These are phyloP conservation scores for Acronicta psi DNA, from an alignment of 2,888 invertebrate species.

Conservation along the genomic window DNA sequence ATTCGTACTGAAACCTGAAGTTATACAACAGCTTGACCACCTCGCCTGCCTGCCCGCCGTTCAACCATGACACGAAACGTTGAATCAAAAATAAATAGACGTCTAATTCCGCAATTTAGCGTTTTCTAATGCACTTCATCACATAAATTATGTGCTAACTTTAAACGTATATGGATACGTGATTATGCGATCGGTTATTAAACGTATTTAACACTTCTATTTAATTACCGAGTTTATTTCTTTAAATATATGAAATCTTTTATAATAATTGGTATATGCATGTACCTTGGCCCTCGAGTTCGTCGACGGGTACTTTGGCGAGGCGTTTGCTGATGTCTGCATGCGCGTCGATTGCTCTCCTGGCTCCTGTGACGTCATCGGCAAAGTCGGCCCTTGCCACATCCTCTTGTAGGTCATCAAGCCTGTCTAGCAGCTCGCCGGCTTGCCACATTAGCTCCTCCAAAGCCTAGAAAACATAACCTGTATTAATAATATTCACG, in stretches of 20 bases:
- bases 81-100: conserved; percentile 59
- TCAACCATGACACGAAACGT: conserved; percentile 57
- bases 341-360: conserved; percentile 97
- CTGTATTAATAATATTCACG: not conserved
- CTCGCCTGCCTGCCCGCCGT: conserved; percentile 36
- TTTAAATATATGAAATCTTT: conserved; percentile 20
- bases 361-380: conserved; percentile 97
- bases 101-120: conserved; percentile 57
- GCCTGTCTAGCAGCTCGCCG: conserved; percentile 96
- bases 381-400: conserved; percentile 97
- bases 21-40: conserved; percentile 54
- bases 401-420: conserved; percentile 98
- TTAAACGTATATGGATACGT: conserved; percentile 29
- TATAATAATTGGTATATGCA: conserved; percentile 66
- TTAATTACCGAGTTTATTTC: conserved; percentile 27
- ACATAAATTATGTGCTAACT: conserved; percentile 46
- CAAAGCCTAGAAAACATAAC: conserved; percentile 89
- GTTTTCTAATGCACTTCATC: conserved; percentile 58
- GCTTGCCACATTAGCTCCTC: conserved; percentile 99
- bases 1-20: conserved; percentile 56
- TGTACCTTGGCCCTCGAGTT: conserved; percentile 96
- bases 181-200: conserved; percentile 39
- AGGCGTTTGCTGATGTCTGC: conserved; percentile 98
- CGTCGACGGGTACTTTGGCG: conserved; percentile 97
- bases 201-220: conserved; percentile 38